Evolutionary conservation across 1,140 invertebrate genomes (phyloP), one percentile per base, ranked within the genome.

Genomic region (Drosophila serrata): DNA sequence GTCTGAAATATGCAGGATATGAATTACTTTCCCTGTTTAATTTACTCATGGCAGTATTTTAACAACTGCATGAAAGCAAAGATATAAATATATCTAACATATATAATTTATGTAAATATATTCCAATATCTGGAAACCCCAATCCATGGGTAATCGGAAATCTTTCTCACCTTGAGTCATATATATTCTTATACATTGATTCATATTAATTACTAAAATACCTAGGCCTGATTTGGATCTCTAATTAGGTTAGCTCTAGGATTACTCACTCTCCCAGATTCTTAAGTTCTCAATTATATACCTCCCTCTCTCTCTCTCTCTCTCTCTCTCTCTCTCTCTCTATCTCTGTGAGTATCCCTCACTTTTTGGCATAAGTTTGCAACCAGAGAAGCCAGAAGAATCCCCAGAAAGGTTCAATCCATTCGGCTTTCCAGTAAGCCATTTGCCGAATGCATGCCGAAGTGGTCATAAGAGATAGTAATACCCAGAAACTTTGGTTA

Each of bases 381-480:
- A 35, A 33, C 2, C 12, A 22, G 53, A 59, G 53, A 59, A 60
- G 19, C 51, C 33, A n/a, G 13, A 33, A 58, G 59, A 61, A 27
- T 45, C 31, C 13, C 13, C n/a, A 11, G 3, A 55, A 49, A 51
- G 49, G 22, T 63, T 59, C 3, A 29, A 42, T 6, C 1, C n/a
- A 6, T 33, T 64, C 39, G 61, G 61, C 1, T 58, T 43, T 42
- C 3, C 1, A 12, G 12, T 31, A 35, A 61, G 15, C 37, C 53
- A 61, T 56, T 29, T 42, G 15, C 37, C 61, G 60, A 63, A 29
- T 29, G 17, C n/a, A 12, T 12, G 49, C 49, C 60, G 53, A 42
- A 42, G 27, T 57, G 27, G 53, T 22, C 55, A 57, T 7, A 33
- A 27, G 31, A 7, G 40, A 27, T 33, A 31, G 19, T 40, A 40